Base-by-base conservation (phyloP, 2,113 vertebrate genomes). In the Sinocyclocheilus maitianheensis region DNA sequence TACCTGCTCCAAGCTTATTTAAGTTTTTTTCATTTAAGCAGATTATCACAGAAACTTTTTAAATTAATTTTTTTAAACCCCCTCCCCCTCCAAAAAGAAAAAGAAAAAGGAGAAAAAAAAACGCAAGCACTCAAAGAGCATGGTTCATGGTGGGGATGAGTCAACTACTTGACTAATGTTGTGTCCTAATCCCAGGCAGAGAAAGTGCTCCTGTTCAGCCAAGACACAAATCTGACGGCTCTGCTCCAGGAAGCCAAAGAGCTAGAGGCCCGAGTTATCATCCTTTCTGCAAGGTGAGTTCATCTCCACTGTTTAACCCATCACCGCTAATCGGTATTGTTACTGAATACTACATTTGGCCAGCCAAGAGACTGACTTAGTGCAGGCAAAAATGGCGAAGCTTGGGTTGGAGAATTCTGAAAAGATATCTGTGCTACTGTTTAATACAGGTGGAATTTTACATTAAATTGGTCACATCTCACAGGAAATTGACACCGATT, bases 121-220 rank as follows among this genome's bases (percentile, higher is more conserved):
- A 87, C 84, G 24, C 87, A 78, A 90, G 86, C 65, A 83, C 87
- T 85, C 85, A 91, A 91, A 95, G 94, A 96, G 95, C 96, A 97
- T 96, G 96, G 96, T 91, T 91, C 91, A 93, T 91, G 90, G 81
- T 71, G 55, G 87, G 83, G 81, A 77, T 89, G 85, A 37, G 55
- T 88, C n/a, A 90, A 84, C 91, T 87, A 77, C 75, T 85, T 0
- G 83, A 87, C 94, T 95, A 86, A 92, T 91, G 94, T 89, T 82
- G 83, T 94, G 89, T 91, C 90, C 93, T 90, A 88, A 94, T 93
- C 93, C 83, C 97, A 99, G 98, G 97, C 98, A 6, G 98, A 99
- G 95, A 99, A 99, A 94, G 97, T 99, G 88, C 96, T 99, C 92
- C 95, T 98, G 91, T 99, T 99, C 90, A 97, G 97, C 88, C 98